phyloP scores from a whole-genome alignment of 2,113 vertebrate species.

The human region DNA sequence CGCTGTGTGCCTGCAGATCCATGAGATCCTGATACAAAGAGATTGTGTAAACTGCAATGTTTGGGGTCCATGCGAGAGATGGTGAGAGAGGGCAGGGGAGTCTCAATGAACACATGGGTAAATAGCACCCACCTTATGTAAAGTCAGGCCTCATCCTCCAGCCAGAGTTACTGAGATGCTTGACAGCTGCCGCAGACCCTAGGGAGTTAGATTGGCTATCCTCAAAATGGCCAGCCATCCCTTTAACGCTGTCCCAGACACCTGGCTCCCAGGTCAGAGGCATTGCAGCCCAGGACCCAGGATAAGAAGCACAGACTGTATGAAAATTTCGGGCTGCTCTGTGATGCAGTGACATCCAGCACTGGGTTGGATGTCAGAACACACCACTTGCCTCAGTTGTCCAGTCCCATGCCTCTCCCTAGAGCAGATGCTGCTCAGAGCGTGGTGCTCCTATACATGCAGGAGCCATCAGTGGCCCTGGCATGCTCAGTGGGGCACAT shows the following conservation, averaged over 20 bases:
- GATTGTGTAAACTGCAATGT: neutral
- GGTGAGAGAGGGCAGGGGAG: too few relatives aligned
- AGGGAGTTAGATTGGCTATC: neutral
- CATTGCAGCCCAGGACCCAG: neutral
- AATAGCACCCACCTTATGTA: neutral
- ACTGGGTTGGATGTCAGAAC: neutral
- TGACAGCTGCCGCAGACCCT: neutral
- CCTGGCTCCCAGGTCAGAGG: neutral
- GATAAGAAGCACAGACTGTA: neutral
- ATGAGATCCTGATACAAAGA: neutral
- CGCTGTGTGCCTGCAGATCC: rapidly evolving
- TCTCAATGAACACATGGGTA: neutral
- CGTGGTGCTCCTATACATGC: rapidly evolving
- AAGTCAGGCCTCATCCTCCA: neutral
- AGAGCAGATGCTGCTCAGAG: neutral
- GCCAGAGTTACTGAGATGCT: neutral
- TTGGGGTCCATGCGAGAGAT: neutral
- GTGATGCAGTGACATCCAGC: neutral
- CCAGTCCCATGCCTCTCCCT: neutral
- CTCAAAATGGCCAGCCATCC: neutral
- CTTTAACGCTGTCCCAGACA: neutral
- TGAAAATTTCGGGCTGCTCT: neutral
- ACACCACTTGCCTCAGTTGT: too few relatives aligned
- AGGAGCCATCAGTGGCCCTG: neutral
- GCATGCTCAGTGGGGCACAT: neutral